Evolutionary conservation across 2,888 invertebrate genomes (phyloP).

Genomic region (Phyllotreta cruciferae): DNA sequence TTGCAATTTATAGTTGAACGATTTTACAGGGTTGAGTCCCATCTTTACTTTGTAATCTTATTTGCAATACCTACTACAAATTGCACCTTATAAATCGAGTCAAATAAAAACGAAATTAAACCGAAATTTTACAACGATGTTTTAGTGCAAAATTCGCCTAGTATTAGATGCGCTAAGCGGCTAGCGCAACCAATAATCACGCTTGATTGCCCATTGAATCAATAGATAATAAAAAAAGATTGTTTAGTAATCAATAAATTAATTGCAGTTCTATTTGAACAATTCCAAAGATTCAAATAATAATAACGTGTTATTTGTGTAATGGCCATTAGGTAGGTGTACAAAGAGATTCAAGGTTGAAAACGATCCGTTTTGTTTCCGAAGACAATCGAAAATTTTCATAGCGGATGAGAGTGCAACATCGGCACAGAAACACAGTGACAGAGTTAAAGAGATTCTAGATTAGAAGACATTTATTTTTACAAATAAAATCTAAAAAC

Average conservation of each 20-base stretch:
- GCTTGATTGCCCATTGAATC: slow-evolving; percentile 12
- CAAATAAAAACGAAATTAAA: too few relatives aligned
- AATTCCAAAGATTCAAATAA: slow-evolving; percentile 9
- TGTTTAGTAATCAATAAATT: slow-evolving; percentile 15
- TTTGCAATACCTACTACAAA: too few relatives aligned
- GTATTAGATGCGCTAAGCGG: slow-evolving; percentile 1
- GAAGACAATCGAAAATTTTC: too few relatives aligned
- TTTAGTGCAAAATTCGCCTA: not conserved
- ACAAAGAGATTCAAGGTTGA: slow-evolving; percentile 6
- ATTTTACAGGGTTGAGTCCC: not conserved
- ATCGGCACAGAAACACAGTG: too few relatives aligned
- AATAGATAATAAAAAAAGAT: slow-evolving; percentile 10
- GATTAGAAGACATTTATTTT: too few relatives aligned
- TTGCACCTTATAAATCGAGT: too few relatives aligned
- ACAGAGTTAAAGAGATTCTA: too few relatives aligned
- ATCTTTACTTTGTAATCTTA: not conserved
- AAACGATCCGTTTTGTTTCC: not conserved
- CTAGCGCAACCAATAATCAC: not conserved
- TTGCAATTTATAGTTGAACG: not conserved
- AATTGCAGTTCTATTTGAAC: slow-evolving; percentile 13
- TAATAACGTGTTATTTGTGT: slow-evolving; percentile 1
- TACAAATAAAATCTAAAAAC: too few relatives aligned
- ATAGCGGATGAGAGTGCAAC: too few relatives aligned
- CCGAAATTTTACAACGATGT: not conserved
- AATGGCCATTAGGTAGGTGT: slow-evolving; percentile 5